Base-by-base conservation (phyloP, 2,797 vertebrate genomes). In the Sebastolobus altivelis region DNA sequence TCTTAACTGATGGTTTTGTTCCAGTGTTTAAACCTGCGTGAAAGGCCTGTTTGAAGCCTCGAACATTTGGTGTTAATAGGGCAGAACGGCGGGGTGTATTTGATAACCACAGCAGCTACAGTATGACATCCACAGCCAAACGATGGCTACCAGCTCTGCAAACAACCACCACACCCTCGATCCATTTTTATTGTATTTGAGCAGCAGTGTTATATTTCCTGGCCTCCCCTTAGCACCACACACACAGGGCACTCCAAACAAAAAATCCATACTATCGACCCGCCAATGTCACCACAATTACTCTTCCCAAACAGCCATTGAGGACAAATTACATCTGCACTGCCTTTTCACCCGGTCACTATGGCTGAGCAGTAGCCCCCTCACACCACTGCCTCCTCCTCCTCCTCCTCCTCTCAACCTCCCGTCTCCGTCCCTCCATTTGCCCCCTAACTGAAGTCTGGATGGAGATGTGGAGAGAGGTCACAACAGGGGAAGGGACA, bases 281-380 rank as follows among this genome's bases (percentile, higher is more conserved):
- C 93, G 92, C 77, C 97, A 97, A 96, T 99, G 98, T 98, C 98
- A 98, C 98, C 98, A 98, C 98, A 99, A 99, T 99, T 99, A 98
- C 98, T 99, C 98, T 99, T 98, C 98, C 97, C 97, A 98, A 99
- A 97, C 97, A 98, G 97, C 97, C 97, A 99, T 98, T 98, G 98
- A 98, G 98, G 98, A 99, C 97, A 98, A 99, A 99, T 99, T 98
- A 98, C 98, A 98, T 98, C 97, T 98, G 97, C 98, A 97, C 98
- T 97, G 97, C 97, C 97, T 98, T 97, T 98, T 98, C 97, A 97
- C 97, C 97, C 96, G 95, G 97, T 98, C 94, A 97, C 97, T 97
- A 96, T 94, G 95, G 96, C 96, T 97, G 97, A 98, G 96, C 97
- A 96, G 96, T 96, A 94, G 95, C 96, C 96, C 92, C 88, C 93